phyloP scores from a whole-genome alignment of 2,888 invertebrate species.

The Drosophila recens region DNA sequence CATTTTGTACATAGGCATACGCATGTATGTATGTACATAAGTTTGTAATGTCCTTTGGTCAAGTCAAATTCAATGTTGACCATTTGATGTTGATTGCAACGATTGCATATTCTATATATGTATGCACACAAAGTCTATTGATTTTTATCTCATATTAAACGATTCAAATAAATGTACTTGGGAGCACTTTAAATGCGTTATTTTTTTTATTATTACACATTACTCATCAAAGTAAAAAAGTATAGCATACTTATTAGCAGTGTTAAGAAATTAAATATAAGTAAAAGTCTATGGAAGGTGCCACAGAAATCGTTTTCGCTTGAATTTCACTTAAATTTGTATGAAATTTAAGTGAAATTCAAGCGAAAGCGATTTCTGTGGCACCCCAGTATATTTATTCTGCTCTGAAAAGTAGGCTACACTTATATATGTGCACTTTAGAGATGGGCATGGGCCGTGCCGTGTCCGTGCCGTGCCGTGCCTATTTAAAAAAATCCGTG shows the following conservation, averaged over 20 bases:
- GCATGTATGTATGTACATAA: background rate
- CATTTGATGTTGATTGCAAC: conserved; percentile 54
- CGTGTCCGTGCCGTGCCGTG: no score
- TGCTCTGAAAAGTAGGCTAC: background rate
- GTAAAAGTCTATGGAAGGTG: no score
- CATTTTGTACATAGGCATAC: conserved; percentile 2
- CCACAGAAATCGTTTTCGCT: no score
- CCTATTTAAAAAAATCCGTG: no score
- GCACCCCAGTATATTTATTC: no score
- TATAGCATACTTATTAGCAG: background rate
- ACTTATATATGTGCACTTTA: background rate
- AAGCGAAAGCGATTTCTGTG: no score
- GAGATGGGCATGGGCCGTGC: no score
- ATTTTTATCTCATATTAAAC: conserved; percentile 7
- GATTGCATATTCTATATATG: conserved; percentile 19
- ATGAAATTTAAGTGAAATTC: no score
- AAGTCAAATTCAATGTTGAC: conserved; percentile 48
- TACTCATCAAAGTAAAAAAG: background rate
- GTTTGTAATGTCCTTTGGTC: conserved; percentile 33
- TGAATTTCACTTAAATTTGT: no score
- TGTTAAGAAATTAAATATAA: background rate
- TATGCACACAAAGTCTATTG: background rate
- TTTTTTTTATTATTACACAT: no score
- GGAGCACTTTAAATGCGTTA: background rate
- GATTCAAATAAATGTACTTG: background rate